Evolutionary conservation across 2,797 vertebrate genomes (phyloP).

Genomic region (Intellagama lesueurii): DNA sequence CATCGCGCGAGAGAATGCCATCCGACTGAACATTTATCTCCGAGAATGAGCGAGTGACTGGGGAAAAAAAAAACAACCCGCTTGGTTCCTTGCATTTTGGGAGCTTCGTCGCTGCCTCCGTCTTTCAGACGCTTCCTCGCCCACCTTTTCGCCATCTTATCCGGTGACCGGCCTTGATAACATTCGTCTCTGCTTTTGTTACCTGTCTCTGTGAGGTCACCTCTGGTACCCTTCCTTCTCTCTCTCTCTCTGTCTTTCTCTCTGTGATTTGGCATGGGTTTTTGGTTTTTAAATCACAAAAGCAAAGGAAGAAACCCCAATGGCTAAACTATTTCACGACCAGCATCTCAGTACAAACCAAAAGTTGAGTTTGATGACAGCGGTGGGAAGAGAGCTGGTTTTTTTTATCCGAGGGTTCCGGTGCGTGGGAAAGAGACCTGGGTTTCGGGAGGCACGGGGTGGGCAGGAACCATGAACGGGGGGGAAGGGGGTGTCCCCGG

Average conservation of each 20-base stretch:
- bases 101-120: conserved; percentile 62
- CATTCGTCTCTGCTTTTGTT: conserved; percentile 83
- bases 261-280: conserved; percentile 77
- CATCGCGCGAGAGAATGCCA: conserved; percentile 71
- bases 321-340: conserved; percentile 61
- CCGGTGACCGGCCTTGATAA: conserved; percentile 81
- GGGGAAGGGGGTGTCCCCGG: conserved; percentile 35
- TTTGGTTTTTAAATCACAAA: conserved; percentile 45
- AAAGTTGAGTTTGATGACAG: conserved; percentile 54
- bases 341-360: conserved; percentile 31
- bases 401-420: conserved; percentile 38
- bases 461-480: neutral
- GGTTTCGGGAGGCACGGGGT: conserved; percentile 44
- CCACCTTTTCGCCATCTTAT: conserved; percentile 75
- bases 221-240: conserved; percentile 73
- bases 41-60: conserved; percentile 79
- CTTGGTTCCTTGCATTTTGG: conserved; percentile 82
- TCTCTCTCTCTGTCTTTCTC: conserved; percentile 66
- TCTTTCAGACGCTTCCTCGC: conserved; percentile 73
- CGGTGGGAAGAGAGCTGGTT: neutral
- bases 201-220: conserved; percentile 84
- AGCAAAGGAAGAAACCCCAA: conserved; percentile 68
- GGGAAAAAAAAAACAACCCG: conserved; percentile 27
- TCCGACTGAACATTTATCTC: conserved; percentile 78
- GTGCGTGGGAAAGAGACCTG: conserved; percentile 46